phyloP scores from a whole-genome alignment of 2,797 vertebrate species.

The Ambastaia sidthimunki region DNA sequence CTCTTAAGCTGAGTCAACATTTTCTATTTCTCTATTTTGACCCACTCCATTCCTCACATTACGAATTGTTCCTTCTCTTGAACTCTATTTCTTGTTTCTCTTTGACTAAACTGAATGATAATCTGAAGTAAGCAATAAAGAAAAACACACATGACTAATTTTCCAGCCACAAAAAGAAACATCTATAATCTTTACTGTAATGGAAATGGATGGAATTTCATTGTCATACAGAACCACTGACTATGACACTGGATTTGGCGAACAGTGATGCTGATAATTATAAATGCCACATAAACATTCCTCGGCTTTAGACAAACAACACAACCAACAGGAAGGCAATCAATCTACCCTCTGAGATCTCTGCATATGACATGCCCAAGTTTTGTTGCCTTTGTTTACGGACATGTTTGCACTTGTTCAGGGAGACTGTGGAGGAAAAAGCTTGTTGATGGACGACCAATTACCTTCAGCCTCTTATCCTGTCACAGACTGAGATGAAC shows the following conservation, averaged over 20 bases:
- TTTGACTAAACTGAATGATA: constrained; percentile 44
- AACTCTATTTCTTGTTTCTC: constrained; percentile 39
- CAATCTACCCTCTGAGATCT: constrained; percentile 32
- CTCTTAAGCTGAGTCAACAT: constrained; percentile 46
- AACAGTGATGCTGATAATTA: constrained; percentile 17
- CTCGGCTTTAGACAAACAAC: constrained; percentile 4
- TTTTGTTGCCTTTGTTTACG: constrained; percentile 51
- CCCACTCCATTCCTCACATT: constrained; percentile 37
- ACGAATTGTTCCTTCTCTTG: constrained; percentile 38
- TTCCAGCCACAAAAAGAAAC: neutral
- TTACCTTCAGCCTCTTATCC: constrained; percentile 48
- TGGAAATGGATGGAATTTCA: neutral
- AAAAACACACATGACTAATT: neutral
- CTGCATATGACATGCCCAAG: constrained; percentile 26
- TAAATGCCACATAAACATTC: constrained; percentile 24
- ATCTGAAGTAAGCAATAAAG: constrained; percentile 1
- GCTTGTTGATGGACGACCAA: constrained; percentile 43
- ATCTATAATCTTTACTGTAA: neutral
- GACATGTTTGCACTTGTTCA: constrained; percentile 51
- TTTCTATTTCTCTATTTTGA: constrained; percentile 48
- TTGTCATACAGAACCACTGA: constrained; percentile 12
- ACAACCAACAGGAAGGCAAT: constrained; percentile 30
- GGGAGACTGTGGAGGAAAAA: constrained; percentile 40
- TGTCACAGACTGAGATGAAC: constrained; percentile 43
- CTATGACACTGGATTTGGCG: neutral